phyloP scores from a whole-genome alignment of 2,888 invertebrate species.

The Plebejus argus region DNA sequence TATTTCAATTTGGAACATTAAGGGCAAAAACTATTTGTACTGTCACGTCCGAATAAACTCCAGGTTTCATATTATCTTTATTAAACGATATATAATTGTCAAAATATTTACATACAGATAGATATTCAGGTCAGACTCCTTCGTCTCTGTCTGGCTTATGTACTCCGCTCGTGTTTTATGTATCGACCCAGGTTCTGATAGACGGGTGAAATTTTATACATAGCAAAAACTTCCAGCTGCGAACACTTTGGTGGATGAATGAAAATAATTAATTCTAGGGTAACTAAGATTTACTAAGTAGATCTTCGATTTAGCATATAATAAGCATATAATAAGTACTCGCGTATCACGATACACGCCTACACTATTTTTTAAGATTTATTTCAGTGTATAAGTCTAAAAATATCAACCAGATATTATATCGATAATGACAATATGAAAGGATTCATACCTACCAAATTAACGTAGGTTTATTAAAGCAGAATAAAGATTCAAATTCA shows the following conservation, averaged over 20 bases:
- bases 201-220: neutral
- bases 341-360: neutral
- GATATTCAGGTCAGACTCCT: conserved; percentile 5
- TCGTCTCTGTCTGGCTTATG: conserved; percentile 17
- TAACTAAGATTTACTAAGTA: neutral
- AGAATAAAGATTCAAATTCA: conserved; percentile 4
- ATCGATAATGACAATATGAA: neutral
- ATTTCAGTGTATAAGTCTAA: neutral
- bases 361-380: neutral
- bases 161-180: conserved; percentile 8
- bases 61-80: neutral
- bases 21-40: conserved; percentile 33
- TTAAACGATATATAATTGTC: neutral
- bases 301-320: neutral
- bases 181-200: conserved; percentile 9
- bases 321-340: no score
- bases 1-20: conserved; percentile 52
- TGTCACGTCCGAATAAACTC: conserved; percentile 3
- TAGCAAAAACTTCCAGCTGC: neutral
- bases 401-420: neutral
- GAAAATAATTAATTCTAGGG: neutral
- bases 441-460: neutral
- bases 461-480: neutral
- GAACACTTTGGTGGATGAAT: neutral
- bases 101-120: conserved; percentile 3